Evolutionary conservation across 2,113 vertebrate genomes (phyloP).

Genomic region (Phoxinus phoxinus): DNA sequence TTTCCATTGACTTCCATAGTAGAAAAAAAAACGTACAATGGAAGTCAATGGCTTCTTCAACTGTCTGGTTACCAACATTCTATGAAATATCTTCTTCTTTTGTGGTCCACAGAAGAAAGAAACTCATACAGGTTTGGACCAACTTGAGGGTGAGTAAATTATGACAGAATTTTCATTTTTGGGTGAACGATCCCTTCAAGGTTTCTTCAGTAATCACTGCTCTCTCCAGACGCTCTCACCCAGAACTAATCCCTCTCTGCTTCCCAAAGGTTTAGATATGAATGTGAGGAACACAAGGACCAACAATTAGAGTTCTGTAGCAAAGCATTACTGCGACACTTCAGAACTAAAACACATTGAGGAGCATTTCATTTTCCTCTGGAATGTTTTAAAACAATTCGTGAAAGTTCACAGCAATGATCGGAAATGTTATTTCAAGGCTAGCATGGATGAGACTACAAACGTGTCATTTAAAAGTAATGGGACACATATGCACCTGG

Average conservation of each 20-base stretch:
- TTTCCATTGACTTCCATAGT: too few relatives aligned
- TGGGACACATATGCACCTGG: constrained; percentile 7
- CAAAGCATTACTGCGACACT: background rate
- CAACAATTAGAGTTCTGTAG: background rate
- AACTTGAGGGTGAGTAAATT: too few relatives aligned
- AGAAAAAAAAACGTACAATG: too few relatives aligned
- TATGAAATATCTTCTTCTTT: too few relatives aligned
- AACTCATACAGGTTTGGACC: too few relatives aligned
- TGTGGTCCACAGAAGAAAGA: too few relatives aligned
- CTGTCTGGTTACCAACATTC: too few relatives aligned
- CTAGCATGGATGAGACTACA: background rate
- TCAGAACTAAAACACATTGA: background rate
- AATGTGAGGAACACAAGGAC: constrained; percentile 17
- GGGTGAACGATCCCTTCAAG: too few relatives aligned
- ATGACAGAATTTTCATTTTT: too few relatives aligned
- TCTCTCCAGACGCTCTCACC: constrained; percentile 3
- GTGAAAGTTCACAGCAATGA: background rate
- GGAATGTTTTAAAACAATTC: background rate
- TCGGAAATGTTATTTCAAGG: background rate
- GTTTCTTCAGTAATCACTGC: constrained; percentile 4
- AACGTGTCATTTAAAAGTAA: background rate
- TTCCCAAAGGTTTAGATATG: background rate
- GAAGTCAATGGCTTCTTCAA: too few relatives aligned
- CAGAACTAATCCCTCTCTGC: constrained; percentile 14
- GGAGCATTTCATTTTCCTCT: background rate